Evolutionary conservation across 2,113 vertebrate species (phyloP), one percentile per base, ranked within the genome.

Genomic region (Rostratula benghalensis): DNA sequence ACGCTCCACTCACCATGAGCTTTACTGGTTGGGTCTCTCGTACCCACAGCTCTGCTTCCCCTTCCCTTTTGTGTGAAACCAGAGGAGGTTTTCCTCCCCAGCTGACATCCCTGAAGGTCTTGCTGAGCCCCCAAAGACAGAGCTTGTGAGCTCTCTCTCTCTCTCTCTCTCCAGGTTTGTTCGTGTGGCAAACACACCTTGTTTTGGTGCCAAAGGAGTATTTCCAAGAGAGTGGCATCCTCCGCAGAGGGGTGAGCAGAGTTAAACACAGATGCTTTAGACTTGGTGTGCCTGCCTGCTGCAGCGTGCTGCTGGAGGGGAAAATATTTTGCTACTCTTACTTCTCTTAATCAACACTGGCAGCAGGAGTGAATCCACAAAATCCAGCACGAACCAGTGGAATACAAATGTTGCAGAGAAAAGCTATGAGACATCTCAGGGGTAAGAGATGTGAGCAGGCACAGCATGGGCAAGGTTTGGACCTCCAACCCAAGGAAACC

Each of bases 1-100:
- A 31, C 9, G 0, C 46, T 51, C 22, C 22, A 13, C n/a, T 45
- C 37, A 1, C 27, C 1, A 0, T 0, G 0, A 51, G 56, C 30
- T 60, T 43, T 21, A 1, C 43, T 10, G 73, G 24, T 20, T 41
- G 59, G 12, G 15, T 7, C 11, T 59, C 54, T 74, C 3, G 0
- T 24, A 35, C 28, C 9, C 67, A 76, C 53, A 68, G 69, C 51
- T 92, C 80, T 61, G n/a, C 86, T 53, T 39, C 27, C n/a, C 50
- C 45, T 56, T n/a, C 16, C 21, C 30, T 71, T 74, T 45, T n/a
- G 7, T 64, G 6, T 2, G 9, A 67, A 70, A 60, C 22, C 45
- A 57, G 54, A 60, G 6, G 15, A 16, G 11, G 14, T 19, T 41
- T 43, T 3, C n/a, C 30, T 5, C 2, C 53, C 7, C 10, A 25